A percentile compares a stretch with the other conserved stretches of the same genome.
Conservation (phyloP, 2,888 invertebrate species). For the Ariolimax columbianus region DNA sequence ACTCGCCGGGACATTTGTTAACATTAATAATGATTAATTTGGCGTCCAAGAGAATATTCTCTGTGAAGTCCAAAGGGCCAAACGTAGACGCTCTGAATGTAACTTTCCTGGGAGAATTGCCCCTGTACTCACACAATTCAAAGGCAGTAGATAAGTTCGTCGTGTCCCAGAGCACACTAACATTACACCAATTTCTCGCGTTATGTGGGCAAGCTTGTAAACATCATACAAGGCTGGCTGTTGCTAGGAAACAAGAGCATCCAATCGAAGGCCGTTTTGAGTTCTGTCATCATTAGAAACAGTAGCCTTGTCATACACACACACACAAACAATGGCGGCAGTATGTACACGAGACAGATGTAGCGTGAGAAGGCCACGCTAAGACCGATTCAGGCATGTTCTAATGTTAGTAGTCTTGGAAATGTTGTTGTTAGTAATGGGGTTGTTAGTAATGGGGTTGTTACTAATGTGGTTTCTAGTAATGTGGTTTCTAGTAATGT, state of each 20-base stretch:
- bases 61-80: not conserved
- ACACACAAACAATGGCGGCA: too few relatives aligned
- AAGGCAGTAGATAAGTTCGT: not conserved
- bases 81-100: not conserved
- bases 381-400: too few relatives aligned
- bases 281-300: not conserved
- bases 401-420: too few relatives aligned
- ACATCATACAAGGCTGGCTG: not conserved
- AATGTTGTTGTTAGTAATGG: too few relatives aligned
- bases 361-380: too few relatives aligned
- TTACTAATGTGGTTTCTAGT: too few relatives aligned
- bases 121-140: not conserved
- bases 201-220: not conserved
- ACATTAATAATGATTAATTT: constrained; percentile 1
- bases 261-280: not conserved
- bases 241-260: not conserved
- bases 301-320: not conserved
- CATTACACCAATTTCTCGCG: not conserved
- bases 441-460: too few relatives aligned
- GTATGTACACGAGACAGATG: too few relatives aligned
- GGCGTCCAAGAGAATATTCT: not conserved
- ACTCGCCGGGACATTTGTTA: not conserved
- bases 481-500: too few relatives aligned
- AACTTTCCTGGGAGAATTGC: not conserved
- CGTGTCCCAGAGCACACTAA: not conserved